phyloP scores from a whole-genome alignment of 2,113 vertebrate species.

The Silurus meridionalis region DNA sequence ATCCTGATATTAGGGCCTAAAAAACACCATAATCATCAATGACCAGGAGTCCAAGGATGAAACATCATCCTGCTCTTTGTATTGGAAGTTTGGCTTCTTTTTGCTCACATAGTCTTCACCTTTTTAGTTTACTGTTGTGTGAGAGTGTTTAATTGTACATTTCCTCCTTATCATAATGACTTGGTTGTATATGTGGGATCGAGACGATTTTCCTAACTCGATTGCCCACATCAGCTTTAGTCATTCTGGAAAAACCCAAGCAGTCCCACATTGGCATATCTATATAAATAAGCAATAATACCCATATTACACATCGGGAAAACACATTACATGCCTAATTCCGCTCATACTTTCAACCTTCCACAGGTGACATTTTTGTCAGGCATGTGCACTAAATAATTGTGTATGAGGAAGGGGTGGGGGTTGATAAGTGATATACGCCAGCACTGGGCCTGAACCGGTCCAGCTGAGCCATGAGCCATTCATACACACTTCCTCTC shows the following conservation, averaged over 20 bases:
- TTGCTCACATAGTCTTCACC: not conserved
- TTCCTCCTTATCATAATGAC: not conserved
- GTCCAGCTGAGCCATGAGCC: conserved; percentile 34
- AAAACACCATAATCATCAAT: not conserved
- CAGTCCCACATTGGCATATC: conserved; percentile 16
- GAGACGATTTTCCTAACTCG: conserved; percentile 2
- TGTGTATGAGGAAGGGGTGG: conserved; percentile 31
- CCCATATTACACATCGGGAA: conserved; percentile 30
- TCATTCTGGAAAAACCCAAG: conserved; percentile 50
- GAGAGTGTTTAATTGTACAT: not conserved
- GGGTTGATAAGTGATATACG: conserved; percentile 22
- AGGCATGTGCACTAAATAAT: conserved; percentile 8
- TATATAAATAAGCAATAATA: conserved; percentile 2
- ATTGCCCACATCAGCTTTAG: conserved; percentile 9
- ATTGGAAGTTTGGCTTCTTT: not conserved
- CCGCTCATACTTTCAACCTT: conserved; percentile 14
- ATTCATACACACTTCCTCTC: conserved; percentile 42
- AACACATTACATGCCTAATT: conserved; percentile 28
- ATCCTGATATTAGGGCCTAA: too few species aligned
- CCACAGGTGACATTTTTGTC: conserved; percentile 27
- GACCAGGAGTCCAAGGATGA: not conserved
- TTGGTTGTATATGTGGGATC: not conserved
- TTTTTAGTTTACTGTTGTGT: not conserved
- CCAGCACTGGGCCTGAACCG: conserved; percentile 34
- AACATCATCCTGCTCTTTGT: not conserved